These are phyloP conservation scores for Margarornis squamiger DNA, from an alignment of 2,797 vertebrate genomes.

Conservation along the genomic window DNA sequence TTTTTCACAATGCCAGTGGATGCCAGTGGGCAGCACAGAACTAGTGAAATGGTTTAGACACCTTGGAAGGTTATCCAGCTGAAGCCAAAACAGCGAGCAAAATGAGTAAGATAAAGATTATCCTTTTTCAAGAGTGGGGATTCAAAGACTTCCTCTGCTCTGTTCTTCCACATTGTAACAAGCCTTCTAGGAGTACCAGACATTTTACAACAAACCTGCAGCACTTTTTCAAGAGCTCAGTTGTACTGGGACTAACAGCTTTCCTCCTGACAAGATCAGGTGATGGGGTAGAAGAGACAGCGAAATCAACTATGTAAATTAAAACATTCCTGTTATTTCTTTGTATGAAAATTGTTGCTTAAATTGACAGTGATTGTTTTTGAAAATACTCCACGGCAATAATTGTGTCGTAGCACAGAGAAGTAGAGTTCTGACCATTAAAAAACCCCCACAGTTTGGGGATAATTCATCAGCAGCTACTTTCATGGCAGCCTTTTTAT, in stretches of 20 bases:
- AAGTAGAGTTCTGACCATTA: neutral
- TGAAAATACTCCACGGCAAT: neutral
- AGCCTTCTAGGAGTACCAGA: neutral
- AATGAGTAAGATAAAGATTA: neutral
- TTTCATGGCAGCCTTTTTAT: neutral
- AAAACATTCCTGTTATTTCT: neutral
- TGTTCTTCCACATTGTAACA: neutral
- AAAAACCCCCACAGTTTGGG: neutral
- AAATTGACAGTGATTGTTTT: neutral
- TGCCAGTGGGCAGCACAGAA: neutral
- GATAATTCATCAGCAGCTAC: neutral
- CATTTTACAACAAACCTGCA: neutral
- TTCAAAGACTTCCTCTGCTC: neutral
- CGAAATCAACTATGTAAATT: neutral
- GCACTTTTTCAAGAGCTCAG: neutral
- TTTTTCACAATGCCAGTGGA: neutral
- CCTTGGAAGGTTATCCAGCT: neutral
- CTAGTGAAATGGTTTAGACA: neutral
- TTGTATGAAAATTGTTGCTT: neutral
- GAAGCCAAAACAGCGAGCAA: neutral
- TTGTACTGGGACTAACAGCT: neutral
- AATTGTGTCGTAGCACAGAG: neutral
- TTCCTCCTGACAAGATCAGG: neutral
- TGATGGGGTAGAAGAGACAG: neutral
- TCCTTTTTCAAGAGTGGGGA: neutral